Base-by-base conservation (phyloP, 35 echinoderm and acorn worm species). In the Apostichopus japonicus region DNA sequence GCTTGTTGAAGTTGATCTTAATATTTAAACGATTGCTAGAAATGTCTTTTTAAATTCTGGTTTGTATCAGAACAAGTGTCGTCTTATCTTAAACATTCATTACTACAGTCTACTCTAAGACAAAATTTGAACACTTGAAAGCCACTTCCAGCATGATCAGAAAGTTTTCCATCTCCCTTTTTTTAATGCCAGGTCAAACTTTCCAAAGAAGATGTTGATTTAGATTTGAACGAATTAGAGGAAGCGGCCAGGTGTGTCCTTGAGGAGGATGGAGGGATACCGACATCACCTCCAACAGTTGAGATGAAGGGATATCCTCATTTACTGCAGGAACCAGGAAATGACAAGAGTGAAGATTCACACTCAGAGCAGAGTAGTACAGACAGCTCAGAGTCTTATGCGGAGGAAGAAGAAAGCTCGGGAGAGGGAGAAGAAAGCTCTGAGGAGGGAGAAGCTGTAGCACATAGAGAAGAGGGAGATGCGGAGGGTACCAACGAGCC, bases 171-270 rank as follows among this genome's bases (percentile, higher is more conserved):
- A 8, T 61, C 57, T 61, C 57, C 13, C 57, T 75, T 0, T 83
- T 55, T 14, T 80, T 58, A 6, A 93, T 90, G 13, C n/a, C 13
- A 54, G 95, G 95, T 91, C 15, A 24, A 94, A 91, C 71, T 96
- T 53, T 65, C 53, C 1, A 94, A 96, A 80, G 90, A 83, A 10
- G 80, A 94, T n/a, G 27, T 96, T 54, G 87, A 79, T 21, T 77
- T 95, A 54, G 94, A 93, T 61, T 92, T 95, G 6, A 78, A 90
- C 23, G 94, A 93, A n/a, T 92, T 95, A 27, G 94, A 95, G 27
- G 56, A 24, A 73, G 94, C 94, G 83, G 94, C 94, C 3, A 59
- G 24, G n/a, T 19, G 90, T 17, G 94, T 93, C 44, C 33, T 62
- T 16, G 44, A 95, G 23, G 94, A 95, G 15, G 87, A 93, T 5